phyloP scores from a whole-genome alignment of 92 coral and sea anemone genomes.

The Paramuricea clavata region DNA sequence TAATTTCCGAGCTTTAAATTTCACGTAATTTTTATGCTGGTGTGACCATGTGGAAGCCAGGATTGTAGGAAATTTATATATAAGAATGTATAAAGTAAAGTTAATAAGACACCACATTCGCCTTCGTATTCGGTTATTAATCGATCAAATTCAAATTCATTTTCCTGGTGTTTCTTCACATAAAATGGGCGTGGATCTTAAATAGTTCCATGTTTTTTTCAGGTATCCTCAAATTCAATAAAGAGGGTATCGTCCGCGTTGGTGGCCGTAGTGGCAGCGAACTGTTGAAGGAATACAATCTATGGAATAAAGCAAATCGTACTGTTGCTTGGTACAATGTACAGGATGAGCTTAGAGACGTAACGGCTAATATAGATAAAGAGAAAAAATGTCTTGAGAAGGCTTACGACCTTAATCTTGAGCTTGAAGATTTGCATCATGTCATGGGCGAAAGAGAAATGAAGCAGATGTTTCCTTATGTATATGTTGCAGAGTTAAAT shows the following conservation, averaged over 20 bases:
- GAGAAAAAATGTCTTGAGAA: slow-evolving; percentile 16
- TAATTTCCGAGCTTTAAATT: too few species aligned
- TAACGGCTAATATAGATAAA: background rate
- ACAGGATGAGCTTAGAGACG: background rate
- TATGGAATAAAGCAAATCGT: slow-evolving; percentile 29
- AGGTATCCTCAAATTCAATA: slow-evolving; percentile 70
- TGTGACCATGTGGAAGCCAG: too few species aligned
- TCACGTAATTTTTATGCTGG: too few species aligned
- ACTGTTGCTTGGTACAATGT: slow-evolving; percentile 36
- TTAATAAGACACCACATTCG: too few species aligned
- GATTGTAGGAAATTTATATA: too few species aligned
- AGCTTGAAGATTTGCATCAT: slow-evolving; percentile 6
- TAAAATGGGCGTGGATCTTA: too few species aligned
- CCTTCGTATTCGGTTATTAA: too few species aligned
- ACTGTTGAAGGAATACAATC: slow-evolving; percentile 66
- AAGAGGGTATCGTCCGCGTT: slow-evolving; percentile 82
- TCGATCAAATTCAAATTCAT: too few species aligned
- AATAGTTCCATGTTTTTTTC: background rate
- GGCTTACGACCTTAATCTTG: background rate
- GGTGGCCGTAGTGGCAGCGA: slow-evolving; percentile 89
- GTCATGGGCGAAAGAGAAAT: slow-evolving; percentile 24
- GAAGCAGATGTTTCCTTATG: slow-evolving; percentile 19
- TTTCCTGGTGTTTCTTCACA: too few species aligned
- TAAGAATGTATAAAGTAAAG: too few species aligned
- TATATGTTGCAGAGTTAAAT: slow-evolving; percentile 15